These are phyloP conservation scores for Megalurothrips usitatus DNA, from an alignment of 2,888 invertebrate genomes.

Conservation along the genomic window DNA sequence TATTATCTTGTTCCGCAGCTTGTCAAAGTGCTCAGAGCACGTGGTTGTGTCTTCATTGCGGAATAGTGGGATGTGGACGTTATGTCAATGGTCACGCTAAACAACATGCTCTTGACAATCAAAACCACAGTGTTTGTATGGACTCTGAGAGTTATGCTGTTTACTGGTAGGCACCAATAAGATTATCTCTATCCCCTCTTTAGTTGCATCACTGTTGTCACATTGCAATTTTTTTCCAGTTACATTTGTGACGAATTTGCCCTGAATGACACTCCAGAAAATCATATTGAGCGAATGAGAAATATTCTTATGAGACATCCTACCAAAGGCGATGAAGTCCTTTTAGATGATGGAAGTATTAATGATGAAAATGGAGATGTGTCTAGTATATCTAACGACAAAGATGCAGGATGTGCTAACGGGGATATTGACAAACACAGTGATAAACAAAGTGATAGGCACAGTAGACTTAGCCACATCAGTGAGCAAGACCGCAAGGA, in stretches of 20 bases:
- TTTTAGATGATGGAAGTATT: neutral
- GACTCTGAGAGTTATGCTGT: slow-evolving; percentile 69
- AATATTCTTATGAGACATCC: slow-evolving; percentile 33
- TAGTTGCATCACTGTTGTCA: neutral
- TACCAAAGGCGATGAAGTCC: slow-evolving; percentile 30
- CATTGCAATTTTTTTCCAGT: slow-evolving; percentile 49
- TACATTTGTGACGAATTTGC: slow-evolving; percentile 77
- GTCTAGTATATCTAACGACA: neutral
- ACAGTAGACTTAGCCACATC: slow-evolving; percentile 32
- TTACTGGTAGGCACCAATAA: slow-evolving; percentile 59
- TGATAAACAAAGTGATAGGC: slow-evolving; percentile 17
- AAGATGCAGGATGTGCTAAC: neutral
- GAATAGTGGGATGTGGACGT: slow-evolving; percentile 68
- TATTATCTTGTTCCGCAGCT: slow-evolving; percentile 47
- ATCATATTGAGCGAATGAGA: slow-evolving; percentile 56
- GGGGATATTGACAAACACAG: slow-evolving; percentile 11
- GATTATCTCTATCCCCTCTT: neutral
- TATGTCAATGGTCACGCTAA: slow-evolving; percentile 73
- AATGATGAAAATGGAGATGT: neutral
- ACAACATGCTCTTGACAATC: slow-evolving; percentile 59
- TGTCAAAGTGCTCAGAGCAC: slow-evolving; percentile 62
- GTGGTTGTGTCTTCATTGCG: slow-evolving; percentile 74
- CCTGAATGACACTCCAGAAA: slow-evolving; percentile 61
- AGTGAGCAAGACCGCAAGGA: neutral
- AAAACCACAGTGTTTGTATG: slow-evolving; percentile 67